A percentile compares a stretch with the other conserved stretches of the same genome.
Conservation (phyloP, 2,888 invertebrate species). For the Lochmaea capreae region DNA sequence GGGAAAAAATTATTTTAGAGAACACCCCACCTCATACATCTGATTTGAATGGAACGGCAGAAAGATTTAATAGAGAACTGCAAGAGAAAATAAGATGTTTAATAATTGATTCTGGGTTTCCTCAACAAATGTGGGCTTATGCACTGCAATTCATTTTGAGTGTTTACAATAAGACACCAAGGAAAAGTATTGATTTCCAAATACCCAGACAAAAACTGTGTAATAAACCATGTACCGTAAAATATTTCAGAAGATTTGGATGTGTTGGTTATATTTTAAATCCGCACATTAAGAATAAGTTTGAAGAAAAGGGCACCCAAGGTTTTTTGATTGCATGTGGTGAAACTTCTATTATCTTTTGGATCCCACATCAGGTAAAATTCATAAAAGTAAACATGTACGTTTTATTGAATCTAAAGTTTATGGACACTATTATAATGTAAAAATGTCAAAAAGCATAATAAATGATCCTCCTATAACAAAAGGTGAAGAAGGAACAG, state of each 20-base stretch:
- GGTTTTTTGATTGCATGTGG: neutral
- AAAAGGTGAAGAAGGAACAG: neutral
- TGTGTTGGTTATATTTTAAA: neutral
- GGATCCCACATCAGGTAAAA: neutral
- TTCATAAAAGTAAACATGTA: constrained; percentile 3
- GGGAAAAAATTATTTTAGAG: neutral
- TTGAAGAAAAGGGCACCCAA: constrained; percentile 1
- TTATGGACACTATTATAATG: neutral
- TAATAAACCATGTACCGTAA: neutral
- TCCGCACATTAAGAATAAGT: neutral
- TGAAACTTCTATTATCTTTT: too few relatives aligned
- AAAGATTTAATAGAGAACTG: constrained; percentile 5
- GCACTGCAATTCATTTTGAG: constrained; percentile 2
- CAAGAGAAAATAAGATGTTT: constrained; percentile 2
- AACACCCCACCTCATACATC: neutral
- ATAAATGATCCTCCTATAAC: neutral
- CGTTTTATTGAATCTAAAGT: constrained; percentile 3
- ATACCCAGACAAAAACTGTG: constrained; percentile 1
- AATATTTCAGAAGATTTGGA: neutral
- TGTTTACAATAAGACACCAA: constrained; percentile 1
- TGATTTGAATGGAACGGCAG: neutral
- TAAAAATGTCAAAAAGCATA: neutral
- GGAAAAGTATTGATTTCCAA: neutral
- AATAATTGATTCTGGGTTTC: constrained; percentile 4
- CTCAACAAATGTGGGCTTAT: constrained; percentile 7